Conservation (phyloP, 2,113 vertebrate species). For the Grus americana region DNA sequence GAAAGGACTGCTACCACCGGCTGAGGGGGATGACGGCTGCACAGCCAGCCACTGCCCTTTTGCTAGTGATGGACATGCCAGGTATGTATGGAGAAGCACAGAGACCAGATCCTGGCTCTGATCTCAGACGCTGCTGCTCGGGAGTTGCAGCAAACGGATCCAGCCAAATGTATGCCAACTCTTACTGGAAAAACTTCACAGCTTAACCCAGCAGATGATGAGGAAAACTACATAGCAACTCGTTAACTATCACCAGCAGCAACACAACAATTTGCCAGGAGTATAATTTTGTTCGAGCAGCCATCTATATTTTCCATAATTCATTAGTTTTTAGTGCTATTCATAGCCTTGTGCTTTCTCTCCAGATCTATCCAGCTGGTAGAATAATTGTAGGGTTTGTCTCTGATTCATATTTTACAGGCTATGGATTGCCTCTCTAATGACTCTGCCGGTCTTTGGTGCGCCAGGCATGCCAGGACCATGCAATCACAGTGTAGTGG, state of each 20-base stretch:
- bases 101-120: neutral
- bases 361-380: neutral
- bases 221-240: neutral
- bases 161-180: neutral
- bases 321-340: neutral
- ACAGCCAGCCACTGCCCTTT: neutral
- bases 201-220: neutral
- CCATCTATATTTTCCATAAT: neutral
- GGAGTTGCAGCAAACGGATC: neutral
- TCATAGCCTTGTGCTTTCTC: neutral
- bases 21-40: neutral
- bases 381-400: neutral
- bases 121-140: neutral
- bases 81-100: neutral
- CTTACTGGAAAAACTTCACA: neutral
- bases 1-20: neutral
- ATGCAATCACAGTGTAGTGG: neutral
- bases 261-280: neutral
- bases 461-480: neutral
- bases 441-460: neutral
- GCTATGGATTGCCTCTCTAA: neutral
- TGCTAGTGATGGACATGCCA: neutral
- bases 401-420: neutral
- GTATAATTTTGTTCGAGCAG: neutral
- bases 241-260: neutral